Percentiles rank a stretch among this genome's conserved stretches.
Evolutionary conservation across 2,888 invertebrate genomes (phyloP).

Genomic region (Iphiclides podalirius): DNA sequence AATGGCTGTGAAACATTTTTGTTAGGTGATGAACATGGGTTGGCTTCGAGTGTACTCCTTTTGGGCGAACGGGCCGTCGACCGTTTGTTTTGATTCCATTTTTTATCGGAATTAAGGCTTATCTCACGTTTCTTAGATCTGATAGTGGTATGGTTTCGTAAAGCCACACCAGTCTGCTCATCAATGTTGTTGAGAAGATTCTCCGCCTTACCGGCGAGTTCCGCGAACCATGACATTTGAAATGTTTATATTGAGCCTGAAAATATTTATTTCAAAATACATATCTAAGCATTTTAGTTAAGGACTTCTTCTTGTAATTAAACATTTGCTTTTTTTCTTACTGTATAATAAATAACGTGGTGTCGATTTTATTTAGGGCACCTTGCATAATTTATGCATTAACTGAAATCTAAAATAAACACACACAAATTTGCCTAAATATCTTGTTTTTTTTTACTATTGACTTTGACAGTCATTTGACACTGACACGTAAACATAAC

Average conservation of each 20-base stretch:
- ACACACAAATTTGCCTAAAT: constrained; percentile 19
- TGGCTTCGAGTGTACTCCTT: constrained; percentile 29
- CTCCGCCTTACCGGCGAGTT: constrained; percentile 87
- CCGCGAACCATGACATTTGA: constrained; percentile 87
- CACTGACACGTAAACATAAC: constrained; percentile 27
- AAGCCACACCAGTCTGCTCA: constrained; percentile 85
- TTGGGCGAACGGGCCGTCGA: constrained; percentile 36
- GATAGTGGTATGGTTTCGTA: constrained; percentile 59
- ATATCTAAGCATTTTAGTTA: too few relatives aligned
- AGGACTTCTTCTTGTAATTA: background rate
- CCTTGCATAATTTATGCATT: constrained; percentile 19
- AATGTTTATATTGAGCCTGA: constrained; percentile 36
- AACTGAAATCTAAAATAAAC: constrained; percentile 18
- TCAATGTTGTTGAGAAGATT: constrained; percentile 87
- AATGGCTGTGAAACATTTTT: constrained; percentile 30
- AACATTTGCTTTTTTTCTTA: background rate
- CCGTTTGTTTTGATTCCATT: constrained; percentile 42
- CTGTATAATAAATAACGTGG: constrained; percentile 1
- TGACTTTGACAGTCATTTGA: constrained; percentile 19
- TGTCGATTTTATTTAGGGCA: constrained; percentile 5
- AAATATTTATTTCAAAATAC: constrained; percentile 25
- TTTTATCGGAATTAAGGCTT: constrained; percentile 34
- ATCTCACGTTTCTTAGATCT: constrained; percentile 46
- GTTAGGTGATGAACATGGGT: constrained; percentile 30
- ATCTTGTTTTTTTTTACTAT: constrained; percentile 18